Conservation (phyloP, 2,113 vertebrate species). For the Alaudala cheleensis region DNA sequence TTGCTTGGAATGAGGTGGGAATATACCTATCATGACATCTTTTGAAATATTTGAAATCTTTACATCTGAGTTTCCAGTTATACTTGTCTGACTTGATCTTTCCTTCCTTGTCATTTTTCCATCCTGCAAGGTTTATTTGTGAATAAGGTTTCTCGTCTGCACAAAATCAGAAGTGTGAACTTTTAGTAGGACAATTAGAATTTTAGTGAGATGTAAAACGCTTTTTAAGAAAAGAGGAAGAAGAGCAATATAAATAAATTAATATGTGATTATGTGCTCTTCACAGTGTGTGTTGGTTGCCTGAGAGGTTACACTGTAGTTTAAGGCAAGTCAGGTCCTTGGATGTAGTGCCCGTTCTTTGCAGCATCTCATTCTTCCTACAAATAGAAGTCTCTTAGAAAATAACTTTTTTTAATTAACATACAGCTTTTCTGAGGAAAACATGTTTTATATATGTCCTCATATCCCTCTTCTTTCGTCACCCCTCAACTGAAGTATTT, state of each 20-base stretch:
- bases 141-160: background rate
- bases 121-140: background rate
- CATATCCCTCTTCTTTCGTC: background rate
- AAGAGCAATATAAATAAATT: background rate
- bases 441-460: background rate
- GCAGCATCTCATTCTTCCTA: background rate
- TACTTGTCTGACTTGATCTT: constrained; percentile 37
- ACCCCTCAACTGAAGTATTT: background rate
- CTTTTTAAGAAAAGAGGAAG: background rate
- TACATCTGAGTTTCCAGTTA: constrained; percentile 20
- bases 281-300: background rate
- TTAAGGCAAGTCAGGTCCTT: background rate
- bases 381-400: background rate
- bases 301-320: background rate
- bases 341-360: background rate
- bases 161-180: background rate
- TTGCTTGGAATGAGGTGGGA: constrained; percentile 58
- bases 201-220: background rate
- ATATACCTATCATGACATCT: constrained; percentile 50
- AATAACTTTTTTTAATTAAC: background rate
- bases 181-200: background rate
- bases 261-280: background rate
- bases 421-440: background rate
- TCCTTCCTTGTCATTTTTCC: background rate
- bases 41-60: constrained; percentile 50